A percentile compares a stretch with the other conserved stretches of the same genome.
phyloP scores from a whole-genome alignment of 2,888 invertebrate species.

The Lasioglossum zephyrum region DNA sequence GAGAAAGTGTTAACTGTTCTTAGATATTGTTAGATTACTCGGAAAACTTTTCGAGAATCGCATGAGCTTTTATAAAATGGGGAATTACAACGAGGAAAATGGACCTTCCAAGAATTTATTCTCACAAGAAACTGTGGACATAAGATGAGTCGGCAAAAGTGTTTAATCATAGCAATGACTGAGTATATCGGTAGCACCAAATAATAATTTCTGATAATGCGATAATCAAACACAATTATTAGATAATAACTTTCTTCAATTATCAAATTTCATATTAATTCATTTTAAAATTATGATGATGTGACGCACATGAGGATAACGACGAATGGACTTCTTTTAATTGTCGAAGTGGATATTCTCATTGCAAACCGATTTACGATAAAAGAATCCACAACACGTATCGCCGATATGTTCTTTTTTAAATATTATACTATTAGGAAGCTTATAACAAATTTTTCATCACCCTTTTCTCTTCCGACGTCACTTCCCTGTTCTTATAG shows the following conservation, averaged over 20 bases:
- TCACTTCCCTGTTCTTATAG: background rate
- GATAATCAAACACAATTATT: too few species aligned
- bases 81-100: too few species aligned
- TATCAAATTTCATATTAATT: background rate
- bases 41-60: too few species aligned
- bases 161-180: background rate
- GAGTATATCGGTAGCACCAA: too few species aligned
- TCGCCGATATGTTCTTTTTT: background rate
- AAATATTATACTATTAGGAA: background rate
- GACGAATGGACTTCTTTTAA: background rate
- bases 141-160: background rate
- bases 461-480: background rate
- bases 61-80: too few species aligned
- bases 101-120: too few species aligned
- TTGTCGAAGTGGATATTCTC: background rate
- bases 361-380: background rate
- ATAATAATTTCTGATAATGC: background rate
- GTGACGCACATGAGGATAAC: background rate
- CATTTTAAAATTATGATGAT: background rate
- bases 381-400: background rate
- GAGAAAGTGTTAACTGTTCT: too few species aligned
- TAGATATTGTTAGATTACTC: too few species aligned
- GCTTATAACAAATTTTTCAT: background rate
- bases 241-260: background rate
- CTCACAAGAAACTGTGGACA: background rate